Base-by-base conservation (phyloP, 2,797 vertebrate species). In the Nannoperca obscura region DNA sequence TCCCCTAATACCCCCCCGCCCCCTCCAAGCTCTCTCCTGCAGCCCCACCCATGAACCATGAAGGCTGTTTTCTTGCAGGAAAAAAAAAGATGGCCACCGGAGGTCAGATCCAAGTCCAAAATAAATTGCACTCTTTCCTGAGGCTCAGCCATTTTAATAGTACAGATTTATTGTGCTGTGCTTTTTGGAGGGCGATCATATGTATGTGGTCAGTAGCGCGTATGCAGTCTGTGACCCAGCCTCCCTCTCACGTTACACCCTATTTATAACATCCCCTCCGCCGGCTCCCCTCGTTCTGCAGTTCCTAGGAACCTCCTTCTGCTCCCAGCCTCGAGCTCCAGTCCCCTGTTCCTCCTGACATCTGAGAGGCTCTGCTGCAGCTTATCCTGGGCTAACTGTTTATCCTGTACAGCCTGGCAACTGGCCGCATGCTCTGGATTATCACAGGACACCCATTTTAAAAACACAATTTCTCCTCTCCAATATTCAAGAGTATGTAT, bases 161-260 rank as follows among this genome's bases (percentile, higher is more conserved):
- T 89, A 73, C 82, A 92, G 91, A 94, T 95, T 95, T 93, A 94
- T 94, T 91, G 88, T 87, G 89, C 92, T 83, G 86, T 86, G 92
- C 93, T 94, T 95, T 96, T 95, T 93, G 95, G 96, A 96, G 96
- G 94, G 92, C 89, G 96, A 92, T 96, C 90, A 85, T 93, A 95
- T 92, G 96, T 95, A 93, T 97, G 97, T 96, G 97, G 97, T 98
- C 97, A 97, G 96, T 95, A 93, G 96, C 71, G 85, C 93, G 90
- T 89, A 88, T 89, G 93, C 95, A 94, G 96, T 90, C 93, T 94
- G 93, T 97, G 95, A 98, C 96, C 97, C 98, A 97, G 96, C 98
- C 98, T 97, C 97, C 97, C 91, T 97, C 98, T 99, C 98, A 98
- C 95, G 88, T 99, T 99, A 98, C 98, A 97, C 94, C 95, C 97